These are phyloP conservation scores for Erinaceus europaeus DNA, from an alignment of 2,113 vertebrate genomes.

Conservation along the genomic window DNA sequence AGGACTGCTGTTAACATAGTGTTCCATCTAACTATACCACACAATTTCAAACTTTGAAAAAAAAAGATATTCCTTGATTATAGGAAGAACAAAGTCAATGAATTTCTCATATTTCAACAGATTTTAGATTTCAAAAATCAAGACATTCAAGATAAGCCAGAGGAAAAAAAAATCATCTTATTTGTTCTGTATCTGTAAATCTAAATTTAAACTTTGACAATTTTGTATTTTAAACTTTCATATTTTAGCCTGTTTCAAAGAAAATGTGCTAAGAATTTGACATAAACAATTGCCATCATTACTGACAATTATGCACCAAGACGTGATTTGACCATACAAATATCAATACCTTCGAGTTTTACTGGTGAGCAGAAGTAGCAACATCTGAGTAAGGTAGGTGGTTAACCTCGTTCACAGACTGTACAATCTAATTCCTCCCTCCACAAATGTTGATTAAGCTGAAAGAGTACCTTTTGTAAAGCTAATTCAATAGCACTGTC, in stretches of 20 bases:
- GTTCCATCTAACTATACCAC: neutral
- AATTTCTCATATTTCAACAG: neutral
- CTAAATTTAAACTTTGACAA: no score
- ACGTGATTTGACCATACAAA: conserved; percentile 27
- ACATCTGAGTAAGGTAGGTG: conserved; percentile 19
- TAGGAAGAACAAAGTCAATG: neutral
- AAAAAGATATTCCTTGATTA: neutral
- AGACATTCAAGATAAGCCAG: neutral
- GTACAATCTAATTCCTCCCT: conserved; percentile 67
- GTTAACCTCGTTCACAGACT: conserved; percentile 46
- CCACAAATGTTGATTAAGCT: conserved; percentile 65
- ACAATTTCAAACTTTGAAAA: neutral
- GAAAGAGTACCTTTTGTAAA: conserved; percentile 60
- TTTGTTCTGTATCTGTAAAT: no score
- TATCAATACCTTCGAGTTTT: conserved; percentile 14
- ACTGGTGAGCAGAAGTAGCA: conserved; percentile 15
- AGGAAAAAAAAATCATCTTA: no score
- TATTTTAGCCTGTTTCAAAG: neutral
- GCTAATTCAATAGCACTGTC: conserved; percentile 65
- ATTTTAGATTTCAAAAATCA: neutral
- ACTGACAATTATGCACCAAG: conserved; percentile 33
- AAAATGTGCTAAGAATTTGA: conserved; percentile 11
- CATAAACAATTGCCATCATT: conserved; percentile 6
- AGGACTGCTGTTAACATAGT: neutral
- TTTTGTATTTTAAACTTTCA: conserved; percentile 25